These are phyloP conservation scores for Cephus pulcher DNA, from an alignment of 2,888 invertebrate genomes.

Conservation along the genomic window DNA sequence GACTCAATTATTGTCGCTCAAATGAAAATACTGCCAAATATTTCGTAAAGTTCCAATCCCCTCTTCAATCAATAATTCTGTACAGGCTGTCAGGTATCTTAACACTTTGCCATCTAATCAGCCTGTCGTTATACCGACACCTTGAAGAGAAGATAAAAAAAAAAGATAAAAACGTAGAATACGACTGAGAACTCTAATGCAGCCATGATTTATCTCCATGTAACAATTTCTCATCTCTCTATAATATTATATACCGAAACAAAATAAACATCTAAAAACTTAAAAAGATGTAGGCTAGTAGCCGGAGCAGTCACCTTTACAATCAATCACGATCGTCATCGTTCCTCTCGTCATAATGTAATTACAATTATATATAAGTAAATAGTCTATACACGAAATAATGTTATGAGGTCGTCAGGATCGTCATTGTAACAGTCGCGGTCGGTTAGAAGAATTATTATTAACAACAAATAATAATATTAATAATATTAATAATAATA, in stretches of 20 bases:
- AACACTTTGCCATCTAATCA: not conserved
- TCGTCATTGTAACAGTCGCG: not conserved
- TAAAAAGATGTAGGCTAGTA: conserved; percentile 46
- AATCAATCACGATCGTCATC: conserved; percentile 2
- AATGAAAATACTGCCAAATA: not conserved
- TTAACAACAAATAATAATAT: not conserved
- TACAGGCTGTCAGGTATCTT: not conserved
- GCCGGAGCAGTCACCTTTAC: conserved; percentile 1
- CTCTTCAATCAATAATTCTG: not conserved
- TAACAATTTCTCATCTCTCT: conserved; percentile 17
- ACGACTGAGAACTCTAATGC: conserved; percentile 3
- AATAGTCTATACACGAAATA: not conserved
- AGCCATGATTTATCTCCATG: conserved; percentile 12
- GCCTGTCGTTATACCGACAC: not conserved
- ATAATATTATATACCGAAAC: conserved; percentile 31
- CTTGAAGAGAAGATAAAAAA: conserved; percentile 7
- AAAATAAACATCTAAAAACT: conserved; percentile 60
- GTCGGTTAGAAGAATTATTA: not conserved
- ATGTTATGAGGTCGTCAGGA: not conserved
- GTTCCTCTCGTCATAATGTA: not conserved
- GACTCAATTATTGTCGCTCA: not conserved
- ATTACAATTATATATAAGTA: not conserved
- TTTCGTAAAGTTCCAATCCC: not conserved
- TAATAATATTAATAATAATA: not conserved
- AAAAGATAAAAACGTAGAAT: conserved; percentile 18